Percentiles rank a stretch among this genome's conserved stretches.
These are phyloP conservation scores for Mus pahari DNA, from an alignment of 2,113 vertebrate species.

Conservation along the genomic window DNA sequence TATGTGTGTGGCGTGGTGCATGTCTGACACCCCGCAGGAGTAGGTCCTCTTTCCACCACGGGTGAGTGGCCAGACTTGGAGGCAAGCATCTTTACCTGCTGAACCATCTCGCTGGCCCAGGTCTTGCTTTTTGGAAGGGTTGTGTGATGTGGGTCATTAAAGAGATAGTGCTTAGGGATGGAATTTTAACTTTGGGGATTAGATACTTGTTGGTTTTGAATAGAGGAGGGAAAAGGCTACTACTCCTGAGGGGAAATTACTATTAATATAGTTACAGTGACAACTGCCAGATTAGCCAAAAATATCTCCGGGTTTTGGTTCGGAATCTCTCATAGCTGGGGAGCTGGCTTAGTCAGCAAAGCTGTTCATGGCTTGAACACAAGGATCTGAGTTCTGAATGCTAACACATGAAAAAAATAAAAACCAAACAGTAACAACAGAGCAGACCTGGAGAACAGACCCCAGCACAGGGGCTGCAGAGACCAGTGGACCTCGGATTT, in stretches of 20 bases:
- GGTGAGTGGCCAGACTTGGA: not conserved
- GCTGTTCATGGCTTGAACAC: not conserved
- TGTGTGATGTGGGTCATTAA: not conserved
- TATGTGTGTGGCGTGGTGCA: too few species aligned
- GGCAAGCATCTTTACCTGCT: not conserved
- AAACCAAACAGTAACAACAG: not conserved
- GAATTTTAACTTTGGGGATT: conserved; percentile 12
- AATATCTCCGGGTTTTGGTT: not conserved
- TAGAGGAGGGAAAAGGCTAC: not conserved
- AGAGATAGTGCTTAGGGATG: not conserved
- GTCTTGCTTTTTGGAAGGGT: not conserved
- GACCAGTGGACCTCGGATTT: too few species aligned
- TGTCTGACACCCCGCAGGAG: not conserved
- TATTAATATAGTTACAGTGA: not conserved
- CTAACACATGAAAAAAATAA: not conserved
- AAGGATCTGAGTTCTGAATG: not conserved
- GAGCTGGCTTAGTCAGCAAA: not conserved
- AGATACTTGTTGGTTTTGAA: not conserved
- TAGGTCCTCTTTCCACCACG: too few species aligned
- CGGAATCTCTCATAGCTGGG: not conserved
- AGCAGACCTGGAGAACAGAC: not conserved
- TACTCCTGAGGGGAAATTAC: not conserved
- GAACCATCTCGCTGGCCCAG: not conserved
- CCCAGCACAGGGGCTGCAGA: not conserved
- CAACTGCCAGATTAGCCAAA: not conserved